Base-by-base conservation (phyloP, 2,797 vertebrate genomes). In the Betta splendens region DNA sequence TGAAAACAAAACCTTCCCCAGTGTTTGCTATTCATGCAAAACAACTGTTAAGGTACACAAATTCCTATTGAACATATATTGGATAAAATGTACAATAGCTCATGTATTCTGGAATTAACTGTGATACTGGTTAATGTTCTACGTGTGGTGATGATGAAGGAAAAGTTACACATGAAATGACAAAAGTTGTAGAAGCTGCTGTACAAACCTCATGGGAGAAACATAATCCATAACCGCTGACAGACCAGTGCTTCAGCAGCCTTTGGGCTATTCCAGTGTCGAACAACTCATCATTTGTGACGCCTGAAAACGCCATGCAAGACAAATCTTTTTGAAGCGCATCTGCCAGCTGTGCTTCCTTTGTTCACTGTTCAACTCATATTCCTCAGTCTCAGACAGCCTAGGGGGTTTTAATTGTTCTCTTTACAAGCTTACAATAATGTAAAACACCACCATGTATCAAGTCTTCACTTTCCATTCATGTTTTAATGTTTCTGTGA, bases 251-350 rank as follows among this genome's bases (percentile, higher is more conserved):
- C 68, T 52, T 55, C 23, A 13, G 17, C 13, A 20, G 31, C 64
- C 70, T 63, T 59, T 29, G 45, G 72, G 67, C 64, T 53, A 48
- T 61, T 72, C 50, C 47, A 40, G 50, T 67, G 64, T 67, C 77
- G 75, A 79, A 76, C 28, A n/a, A 68, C 56, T 67, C 51, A 48
- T 82, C 65, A 83, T 71, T 81, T 73, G 43, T 72, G 75, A 81
- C 71, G 72, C 72, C 52, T 80, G 50, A 22, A 66, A 77, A 78
- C 80, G 59, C 78, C 82, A 80, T 84, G 78, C 81, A 77, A 87
- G 52, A 75, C 40, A 64, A 44, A 52, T 65, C 32, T 65, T 40
- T 77, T 16, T 75, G 63, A 76, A 59, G 45, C 56, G 83, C 72
- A 59, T 71, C 72, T 81, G 68, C 62, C 76, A 84, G 77, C 77